Evolutionary conservation across 1,140 invertebrate genomes (phyloP), one percentile per base, ranked within the genome.

Genomic region (Lucilia cuprina): DNA sequence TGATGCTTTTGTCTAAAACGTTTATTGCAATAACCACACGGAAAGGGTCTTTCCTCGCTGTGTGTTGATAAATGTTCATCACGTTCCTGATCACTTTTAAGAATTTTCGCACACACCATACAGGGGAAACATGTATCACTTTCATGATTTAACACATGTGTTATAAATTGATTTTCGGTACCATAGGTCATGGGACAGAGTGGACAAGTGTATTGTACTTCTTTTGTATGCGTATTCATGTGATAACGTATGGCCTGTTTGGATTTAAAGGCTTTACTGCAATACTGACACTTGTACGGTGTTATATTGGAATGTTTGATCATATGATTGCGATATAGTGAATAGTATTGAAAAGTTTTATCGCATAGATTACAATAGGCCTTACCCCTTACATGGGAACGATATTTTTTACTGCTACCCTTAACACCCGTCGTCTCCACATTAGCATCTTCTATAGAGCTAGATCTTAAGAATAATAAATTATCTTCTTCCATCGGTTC

Each of bases 191-290:
- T 86, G 1, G 92, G 92, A 87, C 93, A 94, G 80, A 92, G 88
- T 7, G 88, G 87, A 86, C 93, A 93, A 77, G 91, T 90, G 87
- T 92, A 93, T 8, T 93, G 93, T 84, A 92, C 91, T 87, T 93
- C 93, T 80, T 93, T 93, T 0, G 93, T 93, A 88, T 94, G 93
- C 0, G 92, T 93, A 35, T 93, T 88, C 86, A 93, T 92, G 86
- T 93, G 93, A 86, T 93, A 93, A 83, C 89, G 91, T 55, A 93
- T 88, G 47, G 83, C 84, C 50, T 82, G 85, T 77, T 85, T 85
- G 93, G 93, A 92, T 82, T 93, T 93, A 85, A 94, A 94, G 84
- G 87, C 89, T 86, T 92, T 92, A 2, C 91, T 91, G 85, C 92
- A 93, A 13, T 91, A 87, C 84, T 91, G 88, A 86, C 92, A 93